Evolutionary conservation across 2,113 vertebrate genomes (phyloP).

Genomic region (Mesembrinibis cayennensis): DNA sequence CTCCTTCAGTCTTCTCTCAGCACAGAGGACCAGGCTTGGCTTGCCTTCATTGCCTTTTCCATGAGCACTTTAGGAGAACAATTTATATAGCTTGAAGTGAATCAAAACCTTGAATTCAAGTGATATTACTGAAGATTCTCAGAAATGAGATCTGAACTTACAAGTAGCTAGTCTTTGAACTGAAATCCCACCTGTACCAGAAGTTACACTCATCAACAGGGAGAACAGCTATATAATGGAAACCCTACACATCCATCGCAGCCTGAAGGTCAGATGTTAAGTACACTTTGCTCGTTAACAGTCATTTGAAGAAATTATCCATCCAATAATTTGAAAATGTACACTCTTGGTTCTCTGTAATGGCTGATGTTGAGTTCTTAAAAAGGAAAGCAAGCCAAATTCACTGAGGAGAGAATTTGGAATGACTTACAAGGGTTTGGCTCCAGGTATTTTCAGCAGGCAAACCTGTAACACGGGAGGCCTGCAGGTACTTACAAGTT

Average conservation of each 20-base stretch:
- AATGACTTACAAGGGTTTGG: not conserved
- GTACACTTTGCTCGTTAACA: not conserved
- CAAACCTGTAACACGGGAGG: rapidly evolving
- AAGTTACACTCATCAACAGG: not conserved
- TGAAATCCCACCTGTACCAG: not conserved
- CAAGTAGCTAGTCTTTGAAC: not conserved
- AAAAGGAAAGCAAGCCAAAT: not conserved
- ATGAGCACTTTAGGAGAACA: not conserved
- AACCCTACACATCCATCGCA: rapidly evolving
- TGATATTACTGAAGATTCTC: not conserved
- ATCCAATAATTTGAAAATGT: not conserved
- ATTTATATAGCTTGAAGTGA: not conserved
- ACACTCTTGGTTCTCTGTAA: not conserved
- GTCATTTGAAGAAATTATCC: not conserved
- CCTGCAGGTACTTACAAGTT: not conserved
- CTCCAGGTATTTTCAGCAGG: not conserved
- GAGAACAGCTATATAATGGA: not conserved
- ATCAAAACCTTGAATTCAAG: not conserved
- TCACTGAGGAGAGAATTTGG: not conserved
- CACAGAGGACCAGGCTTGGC: not conserved
- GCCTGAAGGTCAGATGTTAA: not conserved
- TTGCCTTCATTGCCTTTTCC: not conserved
- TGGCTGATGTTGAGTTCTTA: not conserved
- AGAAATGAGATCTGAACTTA: not conserved
- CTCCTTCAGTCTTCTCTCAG: not conserved